A percentile compares a stretch with the other conserved stretches of the same genome.
phyloP scores from a whole-genome alignment of 30 jellyfish, hydroid and myxozoan genomes.

The Chironex yamaguchii region DNA sequence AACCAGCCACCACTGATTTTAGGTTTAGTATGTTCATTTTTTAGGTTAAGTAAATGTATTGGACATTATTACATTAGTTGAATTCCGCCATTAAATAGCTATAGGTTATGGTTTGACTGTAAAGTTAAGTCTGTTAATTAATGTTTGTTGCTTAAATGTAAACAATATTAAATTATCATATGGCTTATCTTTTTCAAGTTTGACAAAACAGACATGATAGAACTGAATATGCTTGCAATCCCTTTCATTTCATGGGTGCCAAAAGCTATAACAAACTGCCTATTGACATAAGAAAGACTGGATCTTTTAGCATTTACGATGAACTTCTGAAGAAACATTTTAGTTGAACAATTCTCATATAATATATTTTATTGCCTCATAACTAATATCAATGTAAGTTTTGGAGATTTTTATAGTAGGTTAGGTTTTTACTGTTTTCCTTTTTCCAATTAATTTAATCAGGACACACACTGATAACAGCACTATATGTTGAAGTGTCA shows the following conservation, averaged over 20 bases:
- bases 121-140: too few species aligned
- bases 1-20: too few species aligned
- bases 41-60: too few species aligned
- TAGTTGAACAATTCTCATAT: neutral
- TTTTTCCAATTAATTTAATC: constrained; percentile 42
- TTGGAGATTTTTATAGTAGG: constrained; percentile 22
- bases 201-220: too few species aligned
- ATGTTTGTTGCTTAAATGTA: too few species aligned
- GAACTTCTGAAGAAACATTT: too few species aligned
- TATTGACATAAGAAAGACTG: neutral
- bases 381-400: constrained; percentile 21
- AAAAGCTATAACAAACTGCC: neutral
- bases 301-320: neutral
- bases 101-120: too few species aligned
- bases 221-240: neutral
- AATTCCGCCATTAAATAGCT: too few species aligned
- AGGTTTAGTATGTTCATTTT: too few species aligned
- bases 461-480: constrained; percentile 68
- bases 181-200: too few species aligned
- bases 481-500: constrained; percentile 64
- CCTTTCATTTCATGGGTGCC: neutral
- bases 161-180: too few species aligned
- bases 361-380: constrained; percentile 18
- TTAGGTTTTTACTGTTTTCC: constrained; percentile 17
- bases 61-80: too few species aligned